Conservation (phyloP, 2,113 vertebrate species). For the Microcebus jonahi region DNA sequence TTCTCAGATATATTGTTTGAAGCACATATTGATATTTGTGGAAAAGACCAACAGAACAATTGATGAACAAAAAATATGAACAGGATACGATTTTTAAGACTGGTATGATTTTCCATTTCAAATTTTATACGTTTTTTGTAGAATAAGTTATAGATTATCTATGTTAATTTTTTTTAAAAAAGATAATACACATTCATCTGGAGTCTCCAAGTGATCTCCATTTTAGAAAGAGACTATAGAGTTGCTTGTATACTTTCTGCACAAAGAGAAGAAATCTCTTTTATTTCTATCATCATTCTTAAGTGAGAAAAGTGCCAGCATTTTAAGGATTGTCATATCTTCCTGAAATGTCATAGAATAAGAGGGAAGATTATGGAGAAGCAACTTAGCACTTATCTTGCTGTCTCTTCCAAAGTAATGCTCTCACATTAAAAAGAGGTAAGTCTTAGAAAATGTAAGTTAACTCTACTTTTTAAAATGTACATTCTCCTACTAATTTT, state of each 20-base stretch:
- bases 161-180: background rate
- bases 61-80: background rate
- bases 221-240: conserved; percentile 56
- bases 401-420: background rate
- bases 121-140: background rate
- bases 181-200: conserved; percentile 14
- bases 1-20: background rate
- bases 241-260: conserved; percentile 31
- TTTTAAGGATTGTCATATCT: conserved; percentile 58
- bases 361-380: background rate
- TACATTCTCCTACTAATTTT: background rate
- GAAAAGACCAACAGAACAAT: background rate
- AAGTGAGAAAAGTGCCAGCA: conserved; percentile 60
- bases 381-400: conserved; percentile 2
- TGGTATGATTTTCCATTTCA: background rate
- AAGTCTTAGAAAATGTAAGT: conserved; percentile 1
- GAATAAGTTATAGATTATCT: background rate
- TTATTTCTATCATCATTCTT: conserved; percentile 62
- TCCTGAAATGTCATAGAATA: conserved; percentile 34
- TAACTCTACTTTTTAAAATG: background rate
- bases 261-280: conserved; percentile 20
- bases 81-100: background rate
- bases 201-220: conserved; percentile 11
- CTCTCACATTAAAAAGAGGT: background rate
- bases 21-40: background rate